phyloP scores from a whole-genome alignment of 2,113 vertebrate species.

The Quiscalus mexicanus region DNA sequence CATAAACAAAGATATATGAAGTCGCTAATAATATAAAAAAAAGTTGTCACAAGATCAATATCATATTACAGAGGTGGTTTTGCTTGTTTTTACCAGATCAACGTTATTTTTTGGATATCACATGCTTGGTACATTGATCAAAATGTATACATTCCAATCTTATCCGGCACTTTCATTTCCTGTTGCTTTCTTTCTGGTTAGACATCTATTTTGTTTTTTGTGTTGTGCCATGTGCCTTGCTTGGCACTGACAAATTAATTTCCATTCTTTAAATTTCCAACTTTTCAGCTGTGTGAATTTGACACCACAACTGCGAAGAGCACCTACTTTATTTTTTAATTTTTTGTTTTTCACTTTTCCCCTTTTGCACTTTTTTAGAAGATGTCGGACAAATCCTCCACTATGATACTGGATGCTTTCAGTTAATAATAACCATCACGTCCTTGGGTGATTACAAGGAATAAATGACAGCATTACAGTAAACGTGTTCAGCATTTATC shows the following conservation, averaged over 20 bases:
- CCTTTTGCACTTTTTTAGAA: neutral
- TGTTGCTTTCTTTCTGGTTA: neutral
- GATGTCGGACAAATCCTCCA: neutral
- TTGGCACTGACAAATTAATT: neutral
- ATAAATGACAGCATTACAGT: neutral
- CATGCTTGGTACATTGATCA: neutral
- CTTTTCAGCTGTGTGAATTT: neutral
- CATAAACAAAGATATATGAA: neutral
- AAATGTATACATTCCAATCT: neutral
- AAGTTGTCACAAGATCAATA: neutral
- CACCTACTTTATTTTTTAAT: too few relatives aligned
- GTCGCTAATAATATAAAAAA: neutral
- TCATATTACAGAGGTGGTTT: neutral
- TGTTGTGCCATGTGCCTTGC: too few relatives aligned
- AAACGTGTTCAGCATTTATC: neutral
- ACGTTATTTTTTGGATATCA: neutral
- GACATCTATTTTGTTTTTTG: neutral
- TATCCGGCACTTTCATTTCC: neutral
- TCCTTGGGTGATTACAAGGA: neutral
- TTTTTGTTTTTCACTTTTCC: neutral
- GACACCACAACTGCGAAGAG: rapidly evolving
- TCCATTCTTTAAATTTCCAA: neutral
- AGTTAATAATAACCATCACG: neutral
- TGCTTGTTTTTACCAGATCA: neutral
- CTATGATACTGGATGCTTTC: neutral